Percentiles rank a stretch among this genome's conserved stretches.
These are phyloP conservation scores for Onychostoma macrolepis DNA, from an alignment of 2,113 vertebrate species.

Conservation along the genomic window DNA sequence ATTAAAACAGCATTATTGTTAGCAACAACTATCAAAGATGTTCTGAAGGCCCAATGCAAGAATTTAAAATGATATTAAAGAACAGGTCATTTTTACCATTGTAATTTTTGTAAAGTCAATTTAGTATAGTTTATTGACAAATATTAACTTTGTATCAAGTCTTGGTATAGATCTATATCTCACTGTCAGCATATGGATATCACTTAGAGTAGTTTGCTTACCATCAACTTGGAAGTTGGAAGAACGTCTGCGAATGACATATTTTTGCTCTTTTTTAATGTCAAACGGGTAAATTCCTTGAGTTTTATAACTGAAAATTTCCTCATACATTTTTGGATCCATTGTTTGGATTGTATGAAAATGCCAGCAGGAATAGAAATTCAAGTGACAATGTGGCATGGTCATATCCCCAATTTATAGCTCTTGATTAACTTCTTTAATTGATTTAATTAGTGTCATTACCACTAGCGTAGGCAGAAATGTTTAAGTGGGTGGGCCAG, in stretches of 20 bases:
- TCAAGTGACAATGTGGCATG: too few species aligned
- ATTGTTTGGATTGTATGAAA: too few species aligned
- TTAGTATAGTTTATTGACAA: neutral
- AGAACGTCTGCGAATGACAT: neutral
- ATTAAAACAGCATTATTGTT: neutral
- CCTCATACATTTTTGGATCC: too few species aligned
- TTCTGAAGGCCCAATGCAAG: neutral
- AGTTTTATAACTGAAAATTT: neutral
- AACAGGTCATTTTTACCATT: neutral
- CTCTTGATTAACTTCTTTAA: too few species aligned
- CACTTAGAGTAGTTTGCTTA: neutral
- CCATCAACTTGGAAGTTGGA: neutral
- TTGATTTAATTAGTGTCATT: too few species aligned
- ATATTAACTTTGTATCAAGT: too few species aligned
- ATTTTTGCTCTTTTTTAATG: neutral
- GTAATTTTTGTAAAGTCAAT: neutral
- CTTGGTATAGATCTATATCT: too few species aligned
- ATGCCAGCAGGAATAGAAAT: too few species aligned
- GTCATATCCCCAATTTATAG: too few species aligned
- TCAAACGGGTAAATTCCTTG: neutral
- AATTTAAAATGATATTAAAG: neutral
- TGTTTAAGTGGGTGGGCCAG: too few species aligned
- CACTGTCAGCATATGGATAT: neutral
- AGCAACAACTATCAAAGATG: neutral
- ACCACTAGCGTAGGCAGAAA: too few species aligned